A percentile compares a stretch with the other conserved stretches of the same genome.
Evolutionary conservation across 2,797 vertebrate genomes (phyloP).

Genomic region (Serranus cabrilla): DNA sequence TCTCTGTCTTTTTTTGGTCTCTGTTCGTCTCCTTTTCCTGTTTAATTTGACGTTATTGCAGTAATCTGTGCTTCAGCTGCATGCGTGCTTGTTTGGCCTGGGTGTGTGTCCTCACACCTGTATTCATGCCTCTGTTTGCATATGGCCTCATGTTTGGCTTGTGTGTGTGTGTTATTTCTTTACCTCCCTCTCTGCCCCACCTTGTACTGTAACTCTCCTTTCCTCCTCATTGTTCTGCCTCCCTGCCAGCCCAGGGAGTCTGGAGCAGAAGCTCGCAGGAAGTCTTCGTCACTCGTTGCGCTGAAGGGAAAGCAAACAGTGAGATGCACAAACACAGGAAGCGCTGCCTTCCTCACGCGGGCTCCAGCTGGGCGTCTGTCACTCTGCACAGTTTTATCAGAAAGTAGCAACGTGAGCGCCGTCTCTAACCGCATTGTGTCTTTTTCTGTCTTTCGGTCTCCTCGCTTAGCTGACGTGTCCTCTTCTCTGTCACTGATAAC

Average conservation of each 20-base stretch:
- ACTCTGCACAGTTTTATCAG: conserved; percentile 31
- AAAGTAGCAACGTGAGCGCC: conserved; percentile 30
- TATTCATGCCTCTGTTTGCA: conserved; percentile 48
- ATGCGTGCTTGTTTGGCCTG: conserved; percentile 23
- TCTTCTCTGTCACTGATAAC: background rate
- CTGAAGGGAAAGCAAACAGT: conserved; percentile 46
- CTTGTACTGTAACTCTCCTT: conserved; percentile 48
- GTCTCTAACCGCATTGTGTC: conserved; percentile 27
- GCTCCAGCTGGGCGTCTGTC: conserved; percentile 43
- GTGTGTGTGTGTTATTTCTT: conserved; percentile 18
- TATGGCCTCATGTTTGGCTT: conserved; percentile 7
- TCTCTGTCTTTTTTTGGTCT: background rate
- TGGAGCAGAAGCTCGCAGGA: conserved; percentile 59
- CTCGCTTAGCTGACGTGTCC: background rate
- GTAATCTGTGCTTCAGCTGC: conserved; percentile 4
- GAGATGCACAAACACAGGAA: conserved; percentile 75
- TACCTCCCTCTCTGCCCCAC: conserved; percentile 35
- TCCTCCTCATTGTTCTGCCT: conserved; percentile 70
- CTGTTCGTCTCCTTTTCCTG: background rate
- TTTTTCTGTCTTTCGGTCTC: conserved; percentile 12
- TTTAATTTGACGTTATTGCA: background rate
- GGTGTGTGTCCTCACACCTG: conserved; percentile 45
- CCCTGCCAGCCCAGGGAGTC: conserved; percentile 26
- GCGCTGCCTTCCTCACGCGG: conserved; percentile 42
- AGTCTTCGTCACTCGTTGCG: conserved; percentile 47